A percentile compares a stretch with the other conserved stretches of the same genome.
These are phyloP conservation scores for Oophaga pumilio DNA, from an alignment of 2,113 vertebrate genomes.

Conservation along the genomic window DNA sequence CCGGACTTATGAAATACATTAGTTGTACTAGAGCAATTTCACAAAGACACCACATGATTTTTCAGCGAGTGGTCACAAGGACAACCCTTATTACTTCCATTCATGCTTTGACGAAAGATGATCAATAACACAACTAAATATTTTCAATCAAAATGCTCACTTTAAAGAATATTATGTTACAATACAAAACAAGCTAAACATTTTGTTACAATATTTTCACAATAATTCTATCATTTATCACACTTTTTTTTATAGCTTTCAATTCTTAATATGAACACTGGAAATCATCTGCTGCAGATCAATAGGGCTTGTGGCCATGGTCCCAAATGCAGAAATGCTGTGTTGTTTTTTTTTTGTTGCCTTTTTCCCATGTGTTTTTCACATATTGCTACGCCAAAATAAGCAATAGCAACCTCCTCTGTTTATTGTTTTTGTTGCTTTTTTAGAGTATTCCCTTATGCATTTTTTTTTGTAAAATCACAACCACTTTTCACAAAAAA, in stretches of 20 bases:
- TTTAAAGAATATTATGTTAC: not conserved
- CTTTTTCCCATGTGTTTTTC: no score
- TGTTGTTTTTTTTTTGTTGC: no score
- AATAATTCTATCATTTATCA: not conserved
- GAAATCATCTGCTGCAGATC: not conserved
- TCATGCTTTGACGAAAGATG: not conserved
- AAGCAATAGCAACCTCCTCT: no score
- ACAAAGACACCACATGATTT: slow-evolving; percentile 29
- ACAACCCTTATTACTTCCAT: not conserved
- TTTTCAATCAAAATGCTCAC: not conserved
- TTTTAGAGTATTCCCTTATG: no score
- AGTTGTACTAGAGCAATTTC: slow-evolving; percentile 13
- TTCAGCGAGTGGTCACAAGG: not conserved
- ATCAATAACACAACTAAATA: not conserved
- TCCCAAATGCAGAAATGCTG: no score
- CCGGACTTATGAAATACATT: slow-evolving; percentile 9
- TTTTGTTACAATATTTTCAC: not conserved
- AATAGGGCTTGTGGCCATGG: no score
- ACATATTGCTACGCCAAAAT: no score
- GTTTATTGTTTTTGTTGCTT: no score
- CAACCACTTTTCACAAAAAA: no score
- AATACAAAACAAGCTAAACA: not conserved
- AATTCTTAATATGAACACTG: not conserved
- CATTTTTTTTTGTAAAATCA: no score
- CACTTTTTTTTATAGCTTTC: not conserved